Conservation (phyloP, 1,140 invertebrate genomes). For the Drosophila sproati region DNA sequence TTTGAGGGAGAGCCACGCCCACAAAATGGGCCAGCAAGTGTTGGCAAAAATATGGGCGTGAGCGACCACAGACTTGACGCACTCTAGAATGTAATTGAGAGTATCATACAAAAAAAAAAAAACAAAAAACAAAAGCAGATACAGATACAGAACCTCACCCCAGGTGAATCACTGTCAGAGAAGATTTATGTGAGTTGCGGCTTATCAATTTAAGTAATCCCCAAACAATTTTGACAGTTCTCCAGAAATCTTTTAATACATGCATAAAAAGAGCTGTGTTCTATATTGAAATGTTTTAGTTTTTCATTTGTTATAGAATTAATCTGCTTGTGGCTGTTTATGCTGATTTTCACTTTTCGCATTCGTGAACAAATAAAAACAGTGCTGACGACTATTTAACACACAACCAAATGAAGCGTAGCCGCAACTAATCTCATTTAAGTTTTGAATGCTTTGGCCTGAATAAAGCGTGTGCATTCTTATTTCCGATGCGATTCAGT, state of each 20-base stretch:
- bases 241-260: constrained; percentile 19
- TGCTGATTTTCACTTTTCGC: constrained; percentile 55
- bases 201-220: constrained; percentile 34
- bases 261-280: constrained; percentile 14
- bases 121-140: constrained; percentile 3
- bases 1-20: constrained; percentile 43
- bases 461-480: constrained; percentile 30
- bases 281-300: constrained; percentile 7
- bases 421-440: constrained; percentile 70
- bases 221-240: constrained; percentile 42
- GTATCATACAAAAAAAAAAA: not conserved
- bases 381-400: constrained; percentile 38
- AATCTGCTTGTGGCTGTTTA: constrained; percentile 21
- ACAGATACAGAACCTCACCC: not conserved
- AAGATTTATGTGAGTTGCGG: constrained; percentile 36
- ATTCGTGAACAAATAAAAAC: constrained; percentile 25
- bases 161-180: constrained; percentile 7
- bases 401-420: constrained; percentile 59
- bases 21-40: constrained; percentile 25
- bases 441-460: constrained; percentile 45
- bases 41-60: constrained; percentile 37
- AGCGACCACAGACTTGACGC: constrained; percentile 4
- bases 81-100: not conserved
- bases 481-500: constrained; percentile 58
- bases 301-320: constrained; percentile 1